Conservation (phyloP, 2,113 vertebrate species). For the Psittacara wagleri region DNA sequence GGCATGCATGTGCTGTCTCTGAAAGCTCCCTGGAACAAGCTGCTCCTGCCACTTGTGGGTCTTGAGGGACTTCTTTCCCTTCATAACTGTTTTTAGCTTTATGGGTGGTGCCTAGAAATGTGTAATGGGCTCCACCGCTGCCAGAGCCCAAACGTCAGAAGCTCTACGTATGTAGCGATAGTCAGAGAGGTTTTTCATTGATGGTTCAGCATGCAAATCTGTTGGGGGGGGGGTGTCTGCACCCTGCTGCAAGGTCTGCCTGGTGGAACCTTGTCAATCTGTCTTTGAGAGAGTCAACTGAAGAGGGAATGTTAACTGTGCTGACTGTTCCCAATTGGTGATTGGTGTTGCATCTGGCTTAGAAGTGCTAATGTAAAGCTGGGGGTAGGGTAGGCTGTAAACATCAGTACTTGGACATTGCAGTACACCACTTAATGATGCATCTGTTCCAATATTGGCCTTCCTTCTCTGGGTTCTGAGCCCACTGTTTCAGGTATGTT, state of each 20-base stretch:
- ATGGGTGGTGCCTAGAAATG: neutral
- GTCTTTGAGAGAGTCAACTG: neutral
- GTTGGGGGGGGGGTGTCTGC: neutral
- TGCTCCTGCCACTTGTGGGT: neutral
- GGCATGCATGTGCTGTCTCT: neutral
- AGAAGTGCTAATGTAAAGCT: neutral
- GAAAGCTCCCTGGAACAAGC: fast-evolving
- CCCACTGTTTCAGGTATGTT: neutral
- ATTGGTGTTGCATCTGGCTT: neutral
- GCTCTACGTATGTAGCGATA: fast-evolving
- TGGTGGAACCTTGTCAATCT: neutral
- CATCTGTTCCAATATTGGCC: neutral
- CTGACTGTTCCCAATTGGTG: neutral
- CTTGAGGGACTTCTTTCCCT: neutral
- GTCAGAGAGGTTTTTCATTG: neutral
- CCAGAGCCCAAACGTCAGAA: neutral
- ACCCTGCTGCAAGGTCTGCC: fast-evolving
- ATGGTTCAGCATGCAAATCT: neutral
- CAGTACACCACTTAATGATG: neutral
- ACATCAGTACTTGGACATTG: neutral
- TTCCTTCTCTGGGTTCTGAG: neutral
- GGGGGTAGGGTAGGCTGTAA: neutral
- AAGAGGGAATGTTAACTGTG: neutral
- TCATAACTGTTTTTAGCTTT: neutral
- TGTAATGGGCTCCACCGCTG: neutral